Evolutionary conservation across 2,797 vertebrate genomes (phyloP), one percentile per base, ranked within the genome.

Genomic region (Sitta carolinensis): DNA sequence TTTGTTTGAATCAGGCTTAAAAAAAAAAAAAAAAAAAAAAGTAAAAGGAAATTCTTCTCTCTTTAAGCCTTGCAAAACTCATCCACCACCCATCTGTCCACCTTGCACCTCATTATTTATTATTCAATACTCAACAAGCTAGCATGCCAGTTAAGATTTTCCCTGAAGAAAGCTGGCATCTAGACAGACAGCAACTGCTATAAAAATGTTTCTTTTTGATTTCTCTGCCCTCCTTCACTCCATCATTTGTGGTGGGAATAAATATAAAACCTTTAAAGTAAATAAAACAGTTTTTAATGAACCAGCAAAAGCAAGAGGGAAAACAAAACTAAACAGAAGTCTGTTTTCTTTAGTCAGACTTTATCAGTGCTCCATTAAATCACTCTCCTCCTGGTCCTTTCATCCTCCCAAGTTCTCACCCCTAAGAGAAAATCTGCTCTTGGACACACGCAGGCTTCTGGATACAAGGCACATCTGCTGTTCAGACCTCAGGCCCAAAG

Each of bases 71-170:
- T 80, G 59, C 50, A 91, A 67, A 94, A 91, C 81, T 93, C 86
- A 94, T 94, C 95, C 77, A 90, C 95, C 91, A 96, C 87, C 93
- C 95, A 96, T 96, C 95, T 95, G 91, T 95, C 91, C 93, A 97
- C 94, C 91, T 96, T 94, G 86, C 94, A 88, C 93, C 80, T 96
- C 88, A 89, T 95, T 94, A 94, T 94, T 97, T 91, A 94, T 97
- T 96, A 95, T 94, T 95, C 93, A 96, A 54, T 80, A 94, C 88
- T 95, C 91, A 89, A 92, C 84, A 94, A 96, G 88, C 91, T 51
- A 94, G 66, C 64, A 92, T 52, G 90, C 90, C 88, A 92, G 81
- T 90, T 89, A 89, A 89, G 86, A 77, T 92, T 92, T 93, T 85
- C 88, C 86, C 88, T 92, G 84, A 95, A 95, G 89, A 93, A 94